Percentiles rank a stretch among this genome's conserved stretches.
phyloP scores from a whole-genome alignment of 2,888 invertebrate species.

The Platycheirus albimanus region DNA sequence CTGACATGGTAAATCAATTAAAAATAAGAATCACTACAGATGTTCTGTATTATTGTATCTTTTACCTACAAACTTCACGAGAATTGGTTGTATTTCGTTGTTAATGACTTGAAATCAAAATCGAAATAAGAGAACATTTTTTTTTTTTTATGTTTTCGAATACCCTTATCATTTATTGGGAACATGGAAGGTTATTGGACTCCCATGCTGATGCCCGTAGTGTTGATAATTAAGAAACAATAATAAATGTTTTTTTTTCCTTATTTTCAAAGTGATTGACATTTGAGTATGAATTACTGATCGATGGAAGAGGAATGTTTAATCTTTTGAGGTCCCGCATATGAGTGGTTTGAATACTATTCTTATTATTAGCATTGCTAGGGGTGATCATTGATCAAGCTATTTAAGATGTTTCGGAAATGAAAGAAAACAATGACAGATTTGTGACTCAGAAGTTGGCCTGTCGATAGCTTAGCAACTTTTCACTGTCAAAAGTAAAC shows the following conservation, averaged over 20 bases:
- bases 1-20: conserved; percentile 72
- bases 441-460: too few species aligned
- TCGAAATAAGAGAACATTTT: conserved; percentile 7
- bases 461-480: too few species aligned
- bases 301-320: conserved; percentile 4
- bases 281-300: conserved; percentile 43
- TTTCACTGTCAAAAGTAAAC: too few species aligned
- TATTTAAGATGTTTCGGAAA: too few species aligned
- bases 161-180: conserved; percentile 27
- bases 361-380: background rate
- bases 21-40: conserved; percentile 59
- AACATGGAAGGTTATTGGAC: conserved; percentile 50
- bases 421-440: too few species aligned
- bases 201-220: conserved; percentile 40
- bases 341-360: background rate
- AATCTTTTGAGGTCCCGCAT: conserved; percentile 7
- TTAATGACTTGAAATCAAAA: background rate
- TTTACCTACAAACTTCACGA: conserved; percentile 8
- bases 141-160: conserved; percentile 9
- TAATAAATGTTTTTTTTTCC: conserved; percentile 44
- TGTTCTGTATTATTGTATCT: conserved; percentile 10
- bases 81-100: conserved; percentile 5
- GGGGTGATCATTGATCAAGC: background rate
- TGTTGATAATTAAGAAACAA: conserved; percentile 64
- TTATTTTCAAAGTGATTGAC: conserved; percentile 62